Evolutionary conservation across 2,797 vertebrate species (phyloP), one percentile per base, ranked within the genome.

Genomic region (Pangasius sanitwongsei): DNA sequence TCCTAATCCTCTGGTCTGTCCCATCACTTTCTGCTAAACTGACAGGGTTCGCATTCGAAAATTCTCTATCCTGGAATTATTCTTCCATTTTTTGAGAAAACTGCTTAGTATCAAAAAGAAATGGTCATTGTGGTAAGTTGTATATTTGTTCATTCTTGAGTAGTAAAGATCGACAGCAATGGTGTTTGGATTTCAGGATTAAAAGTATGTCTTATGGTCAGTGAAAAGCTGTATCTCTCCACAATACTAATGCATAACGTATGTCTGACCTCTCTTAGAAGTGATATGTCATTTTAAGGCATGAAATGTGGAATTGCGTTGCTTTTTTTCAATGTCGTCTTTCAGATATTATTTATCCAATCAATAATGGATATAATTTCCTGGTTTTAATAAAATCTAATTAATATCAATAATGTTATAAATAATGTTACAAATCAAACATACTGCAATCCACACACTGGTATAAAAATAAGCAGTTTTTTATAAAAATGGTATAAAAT

Each of bases 1-100:
- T 95, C 92, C 95, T 98, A 98, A 98, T 98, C 97, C 96, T 91
- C 92, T 63, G 94, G 95, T 94, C 93, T 96, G 95, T 92, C 94
- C 93, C 93, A 94, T 91, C 92, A 95, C 94, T 88, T 91, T 89
- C 70, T 87, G 95, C 95, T 95, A 96, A 95, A 95, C 93, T 90
- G 90, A 94, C 94, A 94, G 93, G 94, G 91, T 93, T 93, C 91
- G 93, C 94, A 92, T 90, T 94, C 90, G 91, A 91, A 94, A 95
- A 94, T 94, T 92, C 91, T 91, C 59, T 67, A 89, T 91, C 90
- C 83, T 89, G 94, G 94, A 95, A 89, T 82, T 87, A 23, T 86
- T 72, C 90, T 92, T 87, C 91, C 53, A 87, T 91, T 34, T 34
- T 87, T 50, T 50, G 41, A 50, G 75, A 13, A 53, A 82, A 74